These are phyloP conservation scores for Gonioctena quinquepunctata DNA, from an alignment of 1,140 invertebrate genomes.

Conservation along the genomic window DNA sequence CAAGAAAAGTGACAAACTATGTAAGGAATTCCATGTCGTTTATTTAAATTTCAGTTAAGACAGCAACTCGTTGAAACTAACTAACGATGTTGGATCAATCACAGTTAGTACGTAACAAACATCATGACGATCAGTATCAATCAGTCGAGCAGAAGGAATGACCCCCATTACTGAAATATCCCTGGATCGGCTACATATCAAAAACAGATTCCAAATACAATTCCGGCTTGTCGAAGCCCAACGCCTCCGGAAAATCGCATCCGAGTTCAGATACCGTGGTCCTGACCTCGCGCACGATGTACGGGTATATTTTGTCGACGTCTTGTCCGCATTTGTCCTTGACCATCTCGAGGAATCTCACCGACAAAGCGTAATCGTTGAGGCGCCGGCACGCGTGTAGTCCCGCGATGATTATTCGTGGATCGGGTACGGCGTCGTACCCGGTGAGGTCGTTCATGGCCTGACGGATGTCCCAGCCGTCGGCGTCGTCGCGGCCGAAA, in stretches of 20 bases:
- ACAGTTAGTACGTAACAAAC: no score
- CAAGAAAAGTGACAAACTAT: no score
- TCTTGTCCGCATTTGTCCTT: constrained; percentile 66
- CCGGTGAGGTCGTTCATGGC: constrained; percentile 64
- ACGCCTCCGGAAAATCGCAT: constrained; percentile 68
- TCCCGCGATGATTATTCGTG: constrained; percentile 68
- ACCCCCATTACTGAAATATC: no score
- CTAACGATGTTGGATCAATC: no score
- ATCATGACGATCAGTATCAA: no score
- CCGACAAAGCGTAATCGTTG: constrained; percentile 72
- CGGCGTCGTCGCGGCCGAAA: constrained; percentile 67
- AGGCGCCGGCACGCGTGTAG: constrained; percentile 70
- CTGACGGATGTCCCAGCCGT: constrained; percentile 71
- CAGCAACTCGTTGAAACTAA: no score
- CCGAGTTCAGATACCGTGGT: constrained; percentile 73
- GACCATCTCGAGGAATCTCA: constrained; percentile 70
- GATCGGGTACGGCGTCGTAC: constrained; percentile 73
- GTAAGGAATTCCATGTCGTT: no score
- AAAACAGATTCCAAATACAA: constrained; percentile 58
- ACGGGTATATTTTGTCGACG: constrained; percentile 62
- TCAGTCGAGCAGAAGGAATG: no score
- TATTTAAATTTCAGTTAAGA: no score
- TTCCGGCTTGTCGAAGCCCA: constrained; percentile 77
- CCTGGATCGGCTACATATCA: constrained; percentile 33
- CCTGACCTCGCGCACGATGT: constrained; percentile 68